phyloP scores from a whole-genome alignment of 2,113 vertebrate species.

The Bujurquina vittata region DNA sequence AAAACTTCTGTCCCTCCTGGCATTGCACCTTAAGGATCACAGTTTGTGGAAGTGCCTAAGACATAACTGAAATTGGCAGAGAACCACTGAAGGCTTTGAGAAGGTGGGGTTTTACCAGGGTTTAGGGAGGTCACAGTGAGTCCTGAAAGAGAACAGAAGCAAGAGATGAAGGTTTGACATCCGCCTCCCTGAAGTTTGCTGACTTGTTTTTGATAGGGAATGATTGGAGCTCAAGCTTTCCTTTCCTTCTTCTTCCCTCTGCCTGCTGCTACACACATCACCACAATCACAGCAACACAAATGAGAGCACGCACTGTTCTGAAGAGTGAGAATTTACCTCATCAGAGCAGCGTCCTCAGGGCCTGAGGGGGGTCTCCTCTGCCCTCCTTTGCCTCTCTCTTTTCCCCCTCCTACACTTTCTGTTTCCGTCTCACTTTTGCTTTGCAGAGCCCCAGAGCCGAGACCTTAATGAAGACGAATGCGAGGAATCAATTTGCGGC shows the following conservation, averaged over 20 bases:
- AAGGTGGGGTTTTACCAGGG: conserved; percentile 7
- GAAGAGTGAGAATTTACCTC: conserved; percentile 52
- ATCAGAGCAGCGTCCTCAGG: conserved; percentile 46
- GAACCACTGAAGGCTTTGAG: conserved; percentile 36
- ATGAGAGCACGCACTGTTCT: conserved; percentile 15
- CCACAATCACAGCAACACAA: neutral
- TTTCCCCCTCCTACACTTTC: conserved; percentile 36
- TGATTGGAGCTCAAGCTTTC: conserved; percentile 18
- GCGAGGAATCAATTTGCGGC: conserved; percentile 81
- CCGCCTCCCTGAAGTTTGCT: conserved; percentile 7
- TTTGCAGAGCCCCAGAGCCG: conserved; percentile 64
- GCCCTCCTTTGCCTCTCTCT: conserved; percentile 35
- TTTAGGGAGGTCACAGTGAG: conserved; percentile 22
- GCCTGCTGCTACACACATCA: conserved; percentile 1
- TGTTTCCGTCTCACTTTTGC: conserved; percentile 37
- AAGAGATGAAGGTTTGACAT: neutral
- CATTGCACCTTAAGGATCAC: conserved; percentile 37
- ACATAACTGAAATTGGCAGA: conserved; percentile 64
- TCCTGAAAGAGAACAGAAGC: conserved; percentile 7
- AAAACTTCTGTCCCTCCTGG: conserved; percentile 19
- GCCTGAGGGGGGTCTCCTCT: conserved; percentile 39
- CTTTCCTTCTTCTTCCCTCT: neutral
- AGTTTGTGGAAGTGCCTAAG: conserved; percentile 48
- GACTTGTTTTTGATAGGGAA: conserved; percentile 18
- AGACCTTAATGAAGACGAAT: conserved; percentile 85